A percentile compares a stretch with the other conserved stretches of the same genome.
These are phyloP conservation scores for Climacteris rufus DNA, from an alignment of 2,113 vertebrate species.

Conservation along the genomic window DNA sequence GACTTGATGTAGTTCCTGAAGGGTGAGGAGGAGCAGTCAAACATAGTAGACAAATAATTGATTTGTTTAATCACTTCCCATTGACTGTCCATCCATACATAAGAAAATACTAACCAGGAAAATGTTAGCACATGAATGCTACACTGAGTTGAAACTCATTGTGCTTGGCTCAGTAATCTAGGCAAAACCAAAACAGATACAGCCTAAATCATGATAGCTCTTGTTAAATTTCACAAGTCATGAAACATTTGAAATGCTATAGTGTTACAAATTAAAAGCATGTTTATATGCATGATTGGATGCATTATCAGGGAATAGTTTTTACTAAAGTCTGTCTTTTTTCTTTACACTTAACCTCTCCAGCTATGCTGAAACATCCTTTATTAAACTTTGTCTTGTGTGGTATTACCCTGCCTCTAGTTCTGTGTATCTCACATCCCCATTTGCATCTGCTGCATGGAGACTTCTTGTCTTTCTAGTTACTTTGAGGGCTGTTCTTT, in stretches of 20 bases:
- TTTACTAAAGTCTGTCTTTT: background rate
- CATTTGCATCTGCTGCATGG: background rate
- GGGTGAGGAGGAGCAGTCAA: background rate
- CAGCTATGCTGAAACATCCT: background rate
- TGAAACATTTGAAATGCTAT: background rate
- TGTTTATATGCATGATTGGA: background rate
- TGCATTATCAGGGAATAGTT: background rate
- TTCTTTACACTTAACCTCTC: background rate
- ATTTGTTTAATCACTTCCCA: background rate
- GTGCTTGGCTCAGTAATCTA: conserved; percentile 27
- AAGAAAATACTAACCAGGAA: background rate
- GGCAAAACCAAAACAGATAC: background rate
- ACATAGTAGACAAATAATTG: background rate
- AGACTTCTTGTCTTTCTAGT: background rate
- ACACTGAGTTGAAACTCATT: background rate
- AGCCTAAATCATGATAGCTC: conserved; percentile 7
- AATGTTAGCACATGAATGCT: background rate
- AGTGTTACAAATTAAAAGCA: conserved; percentile 31
- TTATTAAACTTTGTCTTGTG: background rate
- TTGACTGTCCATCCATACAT: background rate
- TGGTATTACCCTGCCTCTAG: background rate
- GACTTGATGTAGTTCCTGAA: background rate
- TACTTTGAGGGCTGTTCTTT: background rate
- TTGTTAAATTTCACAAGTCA: conserved; percentile 30
- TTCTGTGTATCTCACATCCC: rapidly evolving